Percentiles rank a stretch among this genome's conserved stretches.
Evolutionary conservation across 2,113 vertebrate species (phyloP).

Genomic region (Nyctereutes procyonoides): DNA sequence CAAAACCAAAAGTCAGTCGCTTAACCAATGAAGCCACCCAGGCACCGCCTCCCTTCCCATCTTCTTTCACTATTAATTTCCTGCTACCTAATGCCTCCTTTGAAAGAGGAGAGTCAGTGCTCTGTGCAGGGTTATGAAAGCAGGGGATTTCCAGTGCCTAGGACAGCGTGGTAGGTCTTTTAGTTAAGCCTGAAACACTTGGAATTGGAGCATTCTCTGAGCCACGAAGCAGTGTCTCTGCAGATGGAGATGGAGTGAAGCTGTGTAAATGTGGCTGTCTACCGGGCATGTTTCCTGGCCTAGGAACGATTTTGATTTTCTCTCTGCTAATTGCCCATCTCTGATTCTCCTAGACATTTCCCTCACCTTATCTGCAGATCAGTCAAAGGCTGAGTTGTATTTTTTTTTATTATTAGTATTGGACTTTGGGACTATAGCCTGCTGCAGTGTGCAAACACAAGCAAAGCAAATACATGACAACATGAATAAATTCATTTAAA

Average conservation of each 20-base stretch:
- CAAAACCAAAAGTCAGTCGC: background rate
- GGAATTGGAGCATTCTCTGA: background rate
- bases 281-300: background rate
- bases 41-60: background rate
- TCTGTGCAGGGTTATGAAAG: background rate
- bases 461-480: conserved; percentile 74
- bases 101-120: background rate
- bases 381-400: conserved; percentile 59
- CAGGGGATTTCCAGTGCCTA: background rate
- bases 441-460: conserved; percentile 72
- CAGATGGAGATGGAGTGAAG: background rate
- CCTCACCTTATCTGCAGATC: conserved; percentile 36
- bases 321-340: conserved; percentile 38
- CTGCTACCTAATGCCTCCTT: background rate
- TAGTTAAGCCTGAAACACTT: background rate
- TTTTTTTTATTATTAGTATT: conserved; percentile 60
- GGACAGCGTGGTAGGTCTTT: background rate
- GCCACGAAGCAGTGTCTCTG: background rate
- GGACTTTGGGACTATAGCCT: conserved; percentile 46
- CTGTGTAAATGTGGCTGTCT: background rate
- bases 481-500: conserved; percentile 78
- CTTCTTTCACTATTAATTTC: background rate
- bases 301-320: conserved; percentile 31
- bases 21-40: background rate
- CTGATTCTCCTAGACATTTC: conserved; percentile 21